Conservation (phyloP, 2,113 vertebrate genomes). For the Lepisosteus oculatus region DNA sequence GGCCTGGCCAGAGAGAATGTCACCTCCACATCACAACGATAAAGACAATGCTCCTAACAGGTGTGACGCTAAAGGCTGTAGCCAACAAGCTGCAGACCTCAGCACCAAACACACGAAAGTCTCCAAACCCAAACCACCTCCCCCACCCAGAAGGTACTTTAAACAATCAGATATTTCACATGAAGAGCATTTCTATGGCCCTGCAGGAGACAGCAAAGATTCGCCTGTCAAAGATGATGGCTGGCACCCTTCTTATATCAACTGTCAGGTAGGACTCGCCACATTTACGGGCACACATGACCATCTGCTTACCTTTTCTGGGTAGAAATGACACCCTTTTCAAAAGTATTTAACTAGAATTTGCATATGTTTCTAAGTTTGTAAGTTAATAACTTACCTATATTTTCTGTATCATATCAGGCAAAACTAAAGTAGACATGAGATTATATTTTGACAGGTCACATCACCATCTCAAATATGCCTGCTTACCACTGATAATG, state of each 20-base stretch:
- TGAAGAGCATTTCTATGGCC: constrained; percentile 46
- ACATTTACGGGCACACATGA: neutral
- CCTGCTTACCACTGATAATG: no score
- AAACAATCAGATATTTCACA: constrained; percentile 64
- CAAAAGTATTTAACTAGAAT: no score
- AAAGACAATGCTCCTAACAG: constrained; percentile 54
- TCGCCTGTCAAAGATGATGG: constrained; percentile 25
- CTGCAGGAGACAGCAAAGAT: constrained; percentile 44
- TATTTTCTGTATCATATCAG: no score
- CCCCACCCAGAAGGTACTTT: constrained; percentile 68
- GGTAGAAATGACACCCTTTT: no score
- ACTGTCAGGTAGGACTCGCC: constrained; percentile 57
- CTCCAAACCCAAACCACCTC: constrained; percentile 62
- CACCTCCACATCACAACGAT: constrained; percentile 44
- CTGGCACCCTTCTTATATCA: constrained; percentile 32
- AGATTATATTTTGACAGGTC: no score
- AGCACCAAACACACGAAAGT: constrained; percentile 60
- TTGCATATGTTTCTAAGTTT: no score
- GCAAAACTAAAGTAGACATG: no score
- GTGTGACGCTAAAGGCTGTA: constrained; percentile 35
- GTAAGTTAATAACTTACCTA: no score
- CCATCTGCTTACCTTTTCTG: no score
- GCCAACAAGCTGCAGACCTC: constrained; percentile 52
- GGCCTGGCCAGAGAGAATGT: constrained; percentile 52
- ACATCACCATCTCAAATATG: no score